These are phyloP conservation scores for Diachrysia chrysitis DNA, from an alignment of 2,888 invertebrate genomes.

Conservation along the genomic window DNA sequence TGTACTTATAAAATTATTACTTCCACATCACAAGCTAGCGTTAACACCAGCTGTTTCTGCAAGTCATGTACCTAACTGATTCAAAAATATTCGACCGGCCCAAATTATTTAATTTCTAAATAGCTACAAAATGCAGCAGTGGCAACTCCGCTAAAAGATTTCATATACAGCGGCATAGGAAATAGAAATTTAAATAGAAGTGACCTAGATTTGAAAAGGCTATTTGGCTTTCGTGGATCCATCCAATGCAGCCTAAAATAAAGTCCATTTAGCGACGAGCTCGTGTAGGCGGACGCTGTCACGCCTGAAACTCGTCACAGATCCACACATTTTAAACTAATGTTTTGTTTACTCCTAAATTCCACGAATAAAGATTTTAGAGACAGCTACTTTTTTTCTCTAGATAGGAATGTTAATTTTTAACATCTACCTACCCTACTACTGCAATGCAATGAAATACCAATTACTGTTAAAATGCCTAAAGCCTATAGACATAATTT, in stretches of 20 bases:
- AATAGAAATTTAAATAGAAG: conserved; percentile 66
- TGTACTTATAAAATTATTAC: not conserved
- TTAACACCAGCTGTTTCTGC: not conserved
- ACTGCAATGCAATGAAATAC: conserved; percentile 5
- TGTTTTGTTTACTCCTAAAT: conserved; percentile 61
- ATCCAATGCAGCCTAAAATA: conserved; percentile 72
- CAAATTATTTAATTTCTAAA: conserved; percentile 15
- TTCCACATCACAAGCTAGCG: not conserved
- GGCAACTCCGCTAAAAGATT: conserved; percentile 53
- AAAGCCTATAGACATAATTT: not conserved
- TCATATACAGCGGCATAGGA: conserved; percentile 61
- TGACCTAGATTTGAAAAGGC: conserved; percentile 70
- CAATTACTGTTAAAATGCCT: not conserved
- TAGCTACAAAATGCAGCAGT: conserved; percentile 20
- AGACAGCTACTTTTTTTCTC: conserved; percentile 31
- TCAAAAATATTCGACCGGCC: not conserved
- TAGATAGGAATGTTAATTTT: conserved; percentile 1
- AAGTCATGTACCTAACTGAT: conserved; percentile 13
- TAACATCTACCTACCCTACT: not conserved
- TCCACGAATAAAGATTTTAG: conserved; percentile 51
- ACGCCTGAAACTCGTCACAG: conserved; percentile 61
- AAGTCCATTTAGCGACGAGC: conserved; percentile 63
- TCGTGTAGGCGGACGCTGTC: conserved; percentile 63
- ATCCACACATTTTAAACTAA: conserved; percentile 63
- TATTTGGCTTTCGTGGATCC: conserved; percentile 53